These are phyloP conservation scores for Hormiphora californensis DNA, from an alignment of 37 sponge, comb jelly and placozoan genomes.

Conservation along the genomic window DNA sequence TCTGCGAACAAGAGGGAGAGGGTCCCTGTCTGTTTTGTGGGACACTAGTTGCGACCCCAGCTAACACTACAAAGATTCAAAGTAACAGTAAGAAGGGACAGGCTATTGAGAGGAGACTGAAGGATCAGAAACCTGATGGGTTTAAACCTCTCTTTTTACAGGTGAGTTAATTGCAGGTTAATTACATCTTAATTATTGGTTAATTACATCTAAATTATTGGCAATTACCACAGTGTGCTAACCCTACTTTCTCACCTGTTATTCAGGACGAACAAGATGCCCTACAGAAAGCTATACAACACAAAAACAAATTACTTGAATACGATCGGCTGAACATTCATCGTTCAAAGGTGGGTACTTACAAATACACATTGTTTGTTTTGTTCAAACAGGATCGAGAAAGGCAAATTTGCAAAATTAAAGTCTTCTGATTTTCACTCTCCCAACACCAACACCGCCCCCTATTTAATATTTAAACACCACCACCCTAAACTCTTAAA, in stretches of 20 bases:
- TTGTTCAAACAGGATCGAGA: no score
- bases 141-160: neutral
- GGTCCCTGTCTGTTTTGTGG: slow-evolving; percentile 98
- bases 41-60: slow-evolving; percentile 67
- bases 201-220: neutral
- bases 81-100: slow-evolving; percentile 67
- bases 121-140: slow-evolving; percentile 55
- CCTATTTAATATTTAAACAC: no score
- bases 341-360: neutral
- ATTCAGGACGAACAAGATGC: neutral
- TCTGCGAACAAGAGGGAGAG: slow-evolving; percentile 87
- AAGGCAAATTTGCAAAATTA: no score
- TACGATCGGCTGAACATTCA: slow-evolving; percentile 63
- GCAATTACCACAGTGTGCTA: neutral
- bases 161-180: no score
- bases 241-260: neutral
- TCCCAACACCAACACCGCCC: no score
- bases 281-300: slow-evolving; percentile 64
- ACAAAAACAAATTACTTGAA: slow-evolving; percentile 77
- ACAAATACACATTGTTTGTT: no score
- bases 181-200: neutral
- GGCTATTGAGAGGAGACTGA: slow-evolving; percentile 63
- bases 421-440: no score
- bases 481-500: no score
- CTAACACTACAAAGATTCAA: slow-evolving; percentile 64